phyloP scores from a whole-genome alignment of 2,113 vertebrate species.

The Rafetus swinhoei region DNA sequence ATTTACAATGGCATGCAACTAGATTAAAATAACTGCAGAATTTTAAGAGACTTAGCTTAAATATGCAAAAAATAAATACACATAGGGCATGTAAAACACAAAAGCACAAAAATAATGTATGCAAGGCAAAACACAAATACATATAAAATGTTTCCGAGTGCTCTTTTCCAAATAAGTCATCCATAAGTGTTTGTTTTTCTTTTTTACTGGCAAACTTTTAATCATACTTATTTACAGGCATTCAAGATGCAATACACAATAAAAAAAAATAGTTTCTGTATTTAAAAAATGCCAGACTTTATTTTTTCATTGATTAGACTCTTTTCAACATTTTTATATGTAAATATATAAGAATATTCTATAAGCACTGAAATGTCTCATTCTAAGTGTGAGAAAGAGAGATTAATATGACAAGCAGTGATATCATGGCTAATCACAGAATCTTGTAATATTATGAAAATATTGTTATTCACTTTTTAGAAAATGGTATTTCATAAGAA shows the following conservation, averaged over 20 bases:
- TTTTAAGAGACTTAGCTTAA: constrained; percentile 17
- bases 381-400: neutral
- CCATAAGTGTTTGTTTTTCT: constrained; percentile 42
- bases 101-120: constrained; percentile 76
- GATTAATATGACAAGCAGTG: constrained; percentile 66
- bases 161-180: constrained; percentile 57
- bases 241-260: constrained; percentile 69
- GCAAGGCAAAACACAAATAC: constrained; percentile 65
- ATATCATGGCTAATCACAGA: constrained; percentile 43
- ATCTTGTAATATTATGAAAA: constrained; percentile 52
- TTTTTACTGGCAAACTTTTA: constrained; percentile 71
- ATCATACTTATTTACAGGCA: constrained; percentile 61
- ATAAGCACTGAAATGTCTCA: neutral
- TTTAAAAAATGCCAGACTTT: constrained; percentile 69
- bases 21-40: constrained; percentile 38
- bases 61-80: constrained; percentile 39
- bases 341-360: constrained; percentile 21
- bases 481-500: constrained; percentile 48
- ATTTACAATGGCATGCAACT: constrained; percentile 79
- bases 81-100: constrained; percentile 45
- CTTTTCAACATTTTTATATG: constrained; percentile 22
- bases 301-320: constrained; percentile 47
- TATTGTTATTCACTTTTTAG: constrained; percentile 32
- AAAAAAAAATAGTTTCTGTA: constrained; percentile 38
- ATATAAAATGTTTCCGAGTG: neutral